These are phyloP conservation scores for Anagyrus pseudococci DNA, from an alignment of 2,888 invertebrate genomes.

Conservation along the genomic window DNA sequence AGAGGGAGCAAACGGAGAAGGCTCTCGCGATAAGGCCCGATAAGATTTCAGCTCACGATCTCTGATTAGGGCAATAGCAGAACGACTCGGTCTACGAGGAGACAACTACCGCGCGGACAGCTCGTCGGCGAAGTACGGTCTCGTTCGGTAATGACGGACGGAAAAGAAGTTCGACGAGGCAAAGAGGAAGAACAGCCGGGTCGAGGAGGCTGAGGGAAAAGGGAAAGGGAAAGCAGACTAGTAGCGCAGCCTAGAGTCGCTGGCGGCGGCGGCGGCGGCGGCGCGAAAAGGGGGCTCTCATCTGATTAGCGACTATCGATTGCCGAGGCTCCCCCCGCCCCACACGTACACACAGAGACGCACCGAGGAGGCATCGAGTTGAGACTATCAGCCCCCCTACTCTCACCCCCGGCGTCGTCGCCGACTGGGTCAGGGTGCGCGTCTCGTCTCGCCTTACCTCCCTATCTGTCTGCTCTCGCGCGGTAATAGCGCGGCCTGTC, in stretches of 20 bases:
- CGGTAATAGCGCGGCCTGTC: too few species aligned
- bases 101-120: too few species aligned
- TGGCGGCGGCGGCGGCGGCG: background rate
- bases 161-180: too few species aligned
- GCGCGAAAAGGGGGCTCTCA: constrained; percentile 19
- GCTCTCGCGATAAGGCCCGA: constrained; percentile 13
- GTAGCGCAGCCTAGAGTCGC: background rate
- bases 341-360: background rate
- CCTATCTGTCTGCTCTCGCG: too few species aligned
- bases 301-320: constrained; percentile 40
- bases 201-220: constrained; percentile 2
- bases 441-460: background rate
- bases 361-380: background rate
- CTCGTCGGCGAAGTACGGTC: too few species aligned
- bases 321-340: constrained; percentile 15
- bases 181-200: too few species aligned
- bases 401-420: background rate
- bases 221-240: background rate
- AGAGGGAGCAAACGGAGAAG: background rate
- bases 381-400: too few species aligned
- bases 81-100: background rate
- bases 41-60: constrained; percentile 40
- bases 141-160: constrained; percentile 18
- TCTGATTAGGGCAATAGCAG: constrained; percentile 29
- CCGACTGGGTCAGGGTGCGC: constrained; percentile 37